Base-by-base conservation (phyloP, 2,113 vertebrate species). In the Syngnathus floridae region DNA sequence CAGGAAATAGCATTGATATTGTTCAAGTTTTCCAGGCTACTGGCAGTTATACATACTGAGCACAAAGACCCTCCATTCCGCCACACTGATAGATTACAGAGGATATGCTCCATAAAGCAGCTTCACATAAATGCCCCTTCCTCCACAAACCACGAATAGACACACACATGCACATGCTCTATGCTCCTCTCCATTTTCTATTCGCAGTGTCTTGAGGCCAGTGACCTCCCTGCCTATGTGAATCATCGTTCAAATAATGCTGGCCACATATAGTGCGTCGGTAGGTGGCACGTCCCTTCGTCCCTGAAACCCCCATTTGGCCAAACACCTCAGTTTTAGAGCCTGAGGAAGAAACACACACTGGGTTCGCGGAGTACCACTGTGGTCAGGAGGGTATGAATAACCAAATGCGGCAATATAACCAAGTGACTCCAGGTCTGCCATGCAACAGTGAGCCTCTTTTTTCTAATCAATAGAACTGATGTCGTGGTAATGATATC, bases 161-260 rank as follows among this genome's bases (percentile, higher is more conserved):
- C 43, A 55, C 14, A n/a, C 31, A 45, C 57, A 57, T 67, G 72
- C 58, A 48, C 72, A 59, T n/a, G 35, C 38, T 45, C 61, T 64
- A 36, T 17, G 12, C 49, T 36, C 54, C 48, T 66, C 45, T 74
- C 74, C 75, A 62, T 75, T 63, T 40, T 63, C 75, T 74, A 67
- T 85, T 82, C 80, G 57, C 63, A 60, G 65, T 75, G 70, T 79
- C 77, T 79, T 68, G 19, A 59, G 78, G 81, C 70, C 73, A 70
- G 54, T 73, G 69, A 67, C 78, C 73, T 86, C 73, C 40, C 74
- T 81, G 74, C 62, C 76, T 59, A 21, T 73, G 57, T 84, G 78
- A 86, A 83, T 87, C 79, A 81, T 80, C 67, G 68, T 77, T 87
- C 69, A 81, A 81, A 80, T 77, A 71, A 81, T 51, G 49, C 71